Base-by-base conservation (phyloP, 2,113 vertebrate genomes). In the Aramus guarauna region DNA sequence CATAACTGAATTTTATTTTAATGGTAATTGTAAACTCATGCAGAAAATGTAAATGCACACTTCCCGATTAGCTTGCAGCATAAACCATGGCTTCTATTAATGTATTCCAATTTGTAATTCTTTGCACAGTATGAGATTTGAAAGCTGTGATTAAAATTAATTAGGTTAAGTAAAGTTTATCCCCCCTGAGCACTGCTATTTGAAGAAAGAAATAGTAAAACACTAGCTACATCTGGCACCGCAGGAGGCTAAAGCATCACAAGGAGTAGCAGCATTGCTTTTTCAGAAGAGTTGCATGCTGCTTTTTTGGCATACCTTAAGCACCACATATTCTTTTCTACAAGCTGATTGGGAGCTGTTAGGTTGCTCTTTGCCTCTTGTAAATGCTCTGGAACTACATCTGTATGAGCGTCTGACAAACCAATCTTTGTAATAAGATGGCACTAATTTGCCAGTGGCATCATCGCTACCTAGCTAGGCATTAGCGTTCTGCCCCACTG, bases 161-260 rank as follows among this genome's bases (percentile, higher is more conserved):
- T 98, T 98, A 98, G 98, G 98, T 98, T 98, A 98, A 98, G 98
- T 98, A 98, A 98, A 98, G 98, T 98, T 98, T 98, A 98, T 98
- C 97, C 98, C 98, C 98, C 98, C 97, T 98, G 98, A 98, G 98
- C 98, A 97, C 97, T 95, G 97, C 98, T 97, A 91, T 97, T 97
- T 98, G 97, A 98, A 97, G 97, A 96, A 98, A 98, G 97, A 97
- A 97, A 96, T 90, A 97, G 96, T 97, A 98, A 98, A 98, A 98
- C 55, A 96, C 73, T n/a, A 91, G 81, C 96, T 97, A 92, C 98
- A 98, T 98, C 98, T 98, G 98, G 96, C 98, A 95, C 97, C 3
- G 8, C 96, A 91, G 98, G 98, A 98, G 97, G 96, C 94, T 92
- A 72, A 96, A 91, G 86, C 97, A 97, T 97, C 96, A 84, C 19